Percentiles rank a stretch among this genome's conserved stretches.
Evolutionary conservation across 37 sponge, comb jelly and placozoan genomes (phyloP).

Genomic region (Haliclona indistincta): DNA sequence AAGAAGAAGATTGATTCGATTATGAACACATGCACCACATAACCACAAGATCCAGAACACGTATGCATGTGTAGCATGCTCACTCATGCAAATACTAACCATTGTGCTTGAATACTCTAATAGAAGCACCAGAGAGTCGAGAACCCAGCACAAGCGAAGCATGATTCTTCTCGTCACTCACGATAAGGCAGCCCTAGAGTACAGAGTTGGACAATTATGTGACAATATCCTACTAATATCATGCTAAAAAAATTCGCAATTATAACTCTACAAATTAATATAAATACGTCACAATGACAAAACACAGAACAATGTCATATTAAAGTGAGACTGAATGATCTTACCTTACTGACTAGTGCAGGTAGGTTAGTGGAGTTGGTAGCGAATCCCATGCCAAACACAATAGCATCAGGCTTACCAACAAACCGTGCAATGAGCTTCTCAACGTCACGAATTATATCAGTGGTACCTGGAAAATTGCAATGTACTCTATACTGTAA

Average conservation of each 20-base stretch:
- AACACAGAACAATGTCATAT: neutral
- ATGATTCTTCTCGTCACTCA: constrained; percentile 97
- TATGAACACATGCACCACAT: too few species aligned
- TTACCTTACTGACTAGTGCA: constrained; percentile 86
- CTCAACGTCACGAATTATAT: constrained; percentile 78
- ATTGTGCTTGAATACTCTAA: constrained; percentile 93
- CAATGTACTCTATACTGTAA: too few species aligned
- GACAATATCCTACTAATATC: neutral
- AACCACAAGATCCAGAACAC: neutral
- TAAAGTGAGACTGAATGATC: neutral
- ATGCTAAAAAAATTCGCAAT: neutral
- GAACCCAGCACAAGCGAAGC: constrained; percentile 90
- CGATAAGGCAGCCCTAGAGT: constrained; percentile 81
- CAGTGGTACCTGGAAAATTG: constrained; percentile 76
- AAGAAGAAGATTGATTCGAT: too few species aligned
- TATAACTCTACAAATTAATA: neutral
- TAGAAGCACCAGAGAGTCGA: constrained; percentile 81
- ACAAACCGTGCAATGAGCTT: constrained; percentile 81
- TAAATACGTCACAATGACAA: neutral
- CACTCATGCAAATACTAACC: constrained; percentile 38
- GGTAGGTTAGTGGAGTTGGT: constrained; percentile 96
- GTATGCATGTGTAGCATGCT: neutral
- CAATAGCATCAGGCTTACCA: constrained; percentile 85
- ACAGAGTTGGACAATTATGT: neutral
- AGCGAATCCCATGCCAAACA: constrained; percentile 99